Conservation (phyloP, 2,888 invertebrate species). For the Cerastis leucographa region DNA sequence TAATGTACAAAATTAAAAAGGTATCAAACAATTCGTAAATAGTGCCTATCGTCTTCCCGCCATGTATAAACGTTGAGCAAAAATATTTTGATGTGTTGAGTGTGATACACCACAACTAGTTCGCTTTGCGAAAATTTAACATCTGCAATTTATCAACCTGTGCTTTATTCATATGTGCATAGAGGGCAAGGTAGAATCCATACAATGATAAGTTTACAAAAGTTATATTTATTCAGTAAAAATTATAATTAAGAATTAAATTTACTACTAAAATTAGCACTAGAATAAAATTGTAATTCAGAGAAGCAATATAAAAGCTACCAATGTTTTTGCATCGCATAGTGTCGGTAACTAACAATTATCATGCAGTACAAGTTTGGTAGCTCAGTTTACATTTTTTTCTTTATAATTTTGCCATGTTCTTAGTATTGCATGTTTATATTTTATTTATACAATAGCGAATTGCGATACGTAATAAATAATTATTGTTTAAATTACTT, state of each 20-base stretch:
- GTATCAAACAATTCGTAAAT: conserved; percentile 52
- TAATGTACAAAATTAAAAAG: conserved; percentile 55
- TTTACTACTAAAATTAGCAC: conserved; percentile 85
- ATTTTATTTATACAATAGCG: conserved; percentile 70
- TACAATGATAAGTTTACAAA: conserved; percentile 82
- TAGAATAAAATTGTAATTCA: conserved; percentile 76
- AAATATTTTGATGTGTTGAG: conserved; percentile 36
- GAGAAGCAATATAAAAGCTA: conserved; percentile 72
- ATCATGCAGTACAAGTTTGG: conserved; percentile 67
- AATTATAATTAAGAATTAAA: conserved; percentile 82
- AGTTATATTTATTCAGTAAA: conserved; percentile 83
- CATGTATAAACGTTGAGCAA: conserved; percentile 61
- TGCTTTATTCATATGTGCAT: conserved; percentile 68
- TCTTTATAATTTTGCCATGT: conserved; percentile 72
- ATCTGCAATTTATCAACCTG: conserved; percentile 59
- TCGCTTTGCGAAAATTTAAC: conserved; percentile 39
- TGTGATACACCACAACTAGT: conserved; percentile 36
- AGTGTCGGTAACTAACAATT: conserved; percentile 81
- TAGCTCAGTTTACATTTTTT: conserved; percentile 63
- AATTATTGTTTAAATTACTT: conserved; percentile 73
- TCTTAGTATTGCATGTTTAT: conserved; percentile 69
- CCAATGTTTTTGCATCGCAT: conserved; percentile 71
- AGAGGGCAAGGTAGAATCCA: conserved; percentile 79
- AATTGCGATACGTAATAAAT: conserved; percentile 77
- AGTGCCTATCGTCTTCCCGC: conserved; percentile 34